phyloP scores from a whole-genome alignment of 1,140 invertebrate genomes.

The Bombus turneri region DNA sequence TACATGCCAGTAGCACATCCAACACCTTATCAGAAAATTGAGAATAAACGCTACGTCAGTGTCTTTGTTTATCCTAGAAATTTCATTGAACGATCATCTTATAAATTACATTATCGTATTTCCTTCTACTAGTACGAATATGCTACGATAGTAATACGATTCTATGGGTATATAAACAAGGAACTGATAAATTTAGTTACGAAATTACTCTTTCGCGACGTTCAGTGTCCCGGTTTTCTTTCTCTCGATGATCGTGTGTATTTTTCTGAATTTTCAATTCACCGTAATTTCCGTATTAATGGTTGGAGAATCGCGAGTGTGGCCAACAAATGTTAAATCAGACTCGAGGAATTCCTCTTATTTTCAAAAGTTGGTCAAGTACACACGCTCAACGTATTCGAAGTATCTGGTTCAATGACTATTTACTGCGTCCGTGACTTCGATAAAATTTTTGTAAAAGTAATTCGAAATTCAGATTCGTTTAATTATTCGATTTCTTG shows the following conservation, averaged over 20 bases:
- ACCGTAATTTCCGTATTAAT: not conserved
- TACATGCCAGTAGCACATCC: too few species aligned
- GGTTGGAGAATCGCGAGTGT: not conserved
- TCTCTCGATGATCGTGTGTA: not conserved
- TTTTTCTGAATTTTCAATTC: not conserved
- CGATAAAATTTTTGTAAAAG: not conserved
- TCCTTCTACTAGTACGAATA: not conserved
- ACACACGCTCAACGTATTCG: not conserved
- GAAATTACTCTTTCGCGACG: too few species aligned
- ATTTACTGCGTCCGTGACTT: not conserved
- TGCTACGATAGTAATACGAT: not conserved
- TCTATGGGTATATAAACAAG: not conserved
- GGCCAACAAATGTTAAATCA: not conserved
- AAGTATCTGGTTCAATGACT: constrained; percentile 12
- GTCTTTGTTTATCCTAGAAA: not conserved
- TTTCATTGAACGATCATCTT: not conserved
- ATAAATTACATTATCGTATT: not conserved
- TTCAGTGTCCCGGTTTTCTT: not conserved
- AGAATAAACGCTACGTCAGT: too few species aligned
- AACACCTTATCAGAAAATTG: too few species aligned
- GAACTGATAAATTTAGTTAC: not conserved
- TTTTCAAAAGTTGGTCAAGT: constrained; percentile 23
- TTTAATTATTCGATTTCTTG: not conserved
- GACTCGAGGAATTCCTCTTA: not conserved
- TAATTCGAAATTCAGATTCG: not conserved